Percentiles rank a stretch among this genome's conserved stretches.
Conservation (phyloP, 2,797 vertebrate species). For the Salmo trutta region DNA sequence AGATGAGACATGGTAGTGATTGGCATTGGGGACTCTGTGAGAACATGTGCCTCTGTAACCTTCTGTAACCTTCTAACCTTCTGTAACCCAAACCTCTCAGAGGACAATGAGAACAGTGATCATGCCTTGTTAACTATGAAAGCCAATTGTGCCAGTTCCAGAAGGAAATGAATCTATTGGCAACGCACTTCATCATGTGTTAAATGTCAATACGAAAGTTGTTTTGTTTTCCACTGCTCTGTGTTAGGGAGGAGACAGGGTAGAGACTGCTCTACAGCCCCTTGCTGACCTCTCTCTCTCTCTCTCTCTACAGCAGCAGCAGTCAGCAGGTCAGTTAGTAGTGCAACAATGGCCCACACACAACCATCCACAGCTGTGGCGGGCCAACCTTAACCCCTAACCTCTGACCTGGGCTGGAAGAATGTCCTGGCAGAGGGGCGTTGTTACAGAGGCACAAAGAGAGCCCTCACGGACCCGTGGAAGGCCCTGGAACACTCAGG, state of each 20-base stretch:
- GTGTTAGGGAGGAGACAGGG: no score
- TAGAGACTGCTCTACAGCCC: no score
- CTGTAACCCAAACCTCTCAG: conserved; percentile 18
- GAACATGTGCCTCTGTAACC: no score
- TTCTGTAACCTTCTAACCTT: no score
- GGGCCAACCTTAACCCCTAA: conserved; percentile 55
- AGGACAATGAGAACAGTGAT: conserved; percentile 35
- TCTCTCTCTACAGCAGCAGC: neutral
- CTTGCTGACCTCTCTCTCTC: conserved; percentile 53
- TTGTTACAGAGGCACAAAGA: conserved; percentile 50
- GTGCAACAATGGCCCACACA: conserved; percentile 50
- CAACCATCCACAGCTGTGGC: conserved; percentile 54
- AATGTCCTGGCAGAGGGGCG: conserved; percentile 59
- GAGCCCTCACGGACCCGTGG: conserved; percentile 30
- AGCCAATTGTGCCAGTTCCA: conserved; percentile 48
- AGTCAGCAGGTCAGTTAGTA: conserved; percentile 63
- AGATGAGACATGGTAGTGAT: no score
- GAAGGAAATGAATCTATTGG: no score
- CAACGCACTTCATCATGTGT: neutral
- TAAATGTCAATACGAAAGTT: neutral
- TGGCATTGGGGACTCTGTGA: no score
- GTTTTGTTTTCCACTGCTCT: neutral
- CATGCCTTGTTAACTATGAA: conserved; percentile 40
- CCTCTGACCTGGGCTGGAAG: conserved; percentile 55
- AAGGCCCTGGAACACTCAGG: neutral